phyloP scores from a whole-genome alignment of 2,113 vertebrate genomes.

The Myiagra hebetior region DNA sequence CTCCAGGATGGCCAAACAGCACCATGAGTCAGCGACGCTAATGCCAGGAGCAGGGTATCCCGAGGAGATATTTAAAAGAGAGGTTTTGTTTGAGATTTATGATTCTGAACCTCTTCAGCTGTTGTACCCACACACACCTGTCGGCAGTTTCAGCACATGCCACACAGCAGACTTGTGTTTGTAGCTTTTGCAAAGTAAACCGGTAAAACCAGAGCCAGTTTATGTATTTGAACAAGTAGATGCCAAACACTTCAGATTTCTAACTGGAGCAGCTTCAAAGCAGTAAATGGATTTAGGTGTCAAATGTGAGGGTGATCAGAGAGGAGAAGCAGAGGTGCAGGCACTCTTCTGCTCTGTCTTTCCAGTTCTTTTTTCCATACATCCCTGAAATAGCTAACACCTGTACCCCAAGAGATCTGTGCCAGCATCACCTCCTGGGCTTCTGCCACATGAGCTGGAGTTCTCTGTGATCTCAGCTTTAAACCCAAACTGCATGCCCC shows the following conservation, averaged over 20 bases:
- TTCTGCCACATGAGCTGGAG: not conserved
- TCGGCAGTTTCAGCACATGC: not conserved
- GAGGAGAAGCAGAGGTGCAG: not conserved
- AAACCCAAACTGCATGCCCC: fast-evolving
- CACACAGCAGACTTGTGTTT: not conserved
- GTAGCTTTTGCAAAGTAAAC: not conserved
- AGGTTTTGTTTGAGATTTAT: not conserved
- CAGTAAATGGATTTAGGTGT: not conserved
- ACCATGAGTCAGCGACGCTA: fast-evolving
- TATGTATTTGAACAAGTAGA: not conserved
- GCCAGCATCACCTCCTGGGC: not conserved
- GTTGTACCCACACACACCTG: not conserved
- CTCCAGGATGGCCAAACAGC: not conserved
- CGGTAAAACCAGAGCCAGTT: not conserved
- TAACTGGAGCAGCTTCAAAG: constrained; percentile 5
- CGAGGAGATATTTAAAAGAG: not conserved
- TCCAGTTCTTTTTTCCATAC: not conserved
- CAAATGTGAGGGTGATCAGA: not conserved
- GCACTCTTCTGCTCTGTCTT: fast-evolving
- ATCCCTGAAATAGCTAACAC: not conserved
- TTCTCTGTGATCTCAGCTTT: not conserved
- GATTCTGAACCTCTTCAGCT: not conserved
- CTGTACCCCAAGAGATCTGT: not conserved
- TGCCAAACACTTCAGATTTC: not conserved
- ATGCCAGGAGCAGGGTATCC: not conserved